Evolutionary conservation across 2,113 vertebrate species (phyloP).

Genomic region (Poicephalus meyeri): DNA sequence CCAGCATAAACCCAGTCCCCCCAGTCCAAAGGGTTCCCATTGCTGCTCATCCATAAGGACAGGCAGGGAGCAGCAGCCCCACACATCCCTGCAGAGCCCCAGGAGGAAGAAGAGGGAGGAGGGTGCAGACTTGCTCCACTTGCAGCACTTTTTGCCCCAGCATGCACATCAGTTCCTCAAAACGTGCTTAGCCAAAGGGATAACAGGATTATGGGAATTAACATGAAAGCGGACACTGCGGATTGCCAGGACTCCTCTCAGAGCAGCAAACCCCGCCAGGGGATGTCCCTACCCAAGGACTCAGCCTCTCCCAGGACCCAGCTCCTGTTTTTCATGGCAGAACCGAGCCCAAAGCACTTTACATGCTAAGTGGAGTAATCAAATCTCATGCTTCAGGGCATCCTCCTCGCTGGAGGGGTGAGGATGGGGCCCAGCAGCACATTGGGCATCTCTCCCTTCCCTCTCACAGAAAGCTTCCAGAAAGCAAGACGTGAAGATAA

Average conservation of each 20-base stretch:
- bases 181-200: background rate
- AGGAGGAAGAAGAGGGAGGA: rapidly evolving
- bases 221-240: background rate
- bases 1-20: background rate
- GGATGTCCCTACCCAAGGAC: rapidly evolving
- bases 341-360: background rate
- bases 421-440: background rate
- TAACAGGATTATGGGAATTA: background rate
- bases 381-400: conserved; percentile 32
- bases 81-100: rapidly evolving
- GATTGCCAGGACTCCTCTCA: background rate
- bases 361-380: background rate
- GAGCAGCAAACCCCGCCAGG: background rate
- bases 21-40: rapidly evolving
- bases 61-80: background rate
- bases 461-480: background rate
- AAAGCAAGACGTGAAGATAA: background rate
- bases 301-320: background rate
- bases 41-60: rapidly evolving
- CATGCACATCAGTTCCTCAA: background rate
- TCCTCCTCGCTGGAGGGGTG: background rate
- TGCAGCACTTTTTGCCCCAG: background rate
- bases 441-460: background rate
- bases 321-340: background rate
- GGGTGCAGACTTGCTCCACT: background rate